Conservation (phyloP, 2,113 vertebrate genomes). For the Mugil cephalus region DNA sequence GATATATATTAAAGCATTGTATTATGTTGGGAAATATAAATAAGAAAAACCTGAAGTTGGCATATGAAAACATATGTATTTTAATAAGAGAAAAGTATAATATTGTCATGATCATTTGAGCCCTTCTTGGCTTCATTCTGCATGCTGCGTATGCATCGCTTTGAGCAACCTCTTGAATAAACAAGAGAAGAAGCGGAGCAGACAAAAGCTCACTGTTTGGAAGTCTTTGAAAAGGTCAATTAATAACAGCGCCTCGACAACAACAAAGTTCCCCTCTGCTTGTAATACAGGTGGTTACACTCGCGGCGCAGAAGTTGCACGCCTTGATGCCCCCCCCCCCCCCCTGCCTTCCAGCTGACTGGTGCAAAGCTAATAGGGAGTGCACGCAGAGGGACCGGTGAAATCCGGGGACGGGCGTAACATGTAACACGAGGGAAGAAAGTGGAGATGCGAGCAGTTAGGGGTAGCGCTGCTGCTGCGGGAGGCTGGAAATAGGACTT, state of each 20-base stretch:
- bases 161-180: conserved; percentile 49
- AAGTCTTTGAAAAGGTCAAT: conserved; percentile 74
- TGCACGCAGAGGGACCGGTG: conserved; percentile 30
- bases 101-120: background rate
- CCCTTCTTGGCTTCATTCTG: conserved; percentile 41
- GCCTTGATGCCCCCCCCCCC: conserved; percentile 47
- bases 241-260: conserved; percentile 68
- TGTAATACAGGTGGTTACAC: conserved; percentile 62
- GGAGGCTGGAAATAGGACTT: conserved; percentile 63
- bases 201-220: conserved; percentile 54
- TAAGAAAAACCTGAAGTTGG: no score
- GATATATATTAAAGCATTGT: no score
- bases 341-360: conserved; percentile 47
- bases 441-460: conserved; percentile 18
- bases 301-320: conserved; percentile 51
- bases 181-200: conserved; percentile 46
- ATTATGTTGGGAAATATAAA: background rate
- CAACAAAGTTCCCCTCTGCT: conserved; percentile 67
- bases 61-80: background rate
- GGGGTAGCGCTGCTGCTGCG: conserved; percentile 39
- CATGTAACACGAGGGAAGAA: conserved; percentile 27
- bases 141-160: conserved; percentile 38
- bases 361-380: conserved; percentile 36
- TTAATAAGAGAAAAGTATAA: background rate
- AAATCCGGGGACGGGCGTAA: conserved; percentile 40